Conservation (phyloP, 2,113 vertebrate genomes). For the Channa maculata region DNA sequence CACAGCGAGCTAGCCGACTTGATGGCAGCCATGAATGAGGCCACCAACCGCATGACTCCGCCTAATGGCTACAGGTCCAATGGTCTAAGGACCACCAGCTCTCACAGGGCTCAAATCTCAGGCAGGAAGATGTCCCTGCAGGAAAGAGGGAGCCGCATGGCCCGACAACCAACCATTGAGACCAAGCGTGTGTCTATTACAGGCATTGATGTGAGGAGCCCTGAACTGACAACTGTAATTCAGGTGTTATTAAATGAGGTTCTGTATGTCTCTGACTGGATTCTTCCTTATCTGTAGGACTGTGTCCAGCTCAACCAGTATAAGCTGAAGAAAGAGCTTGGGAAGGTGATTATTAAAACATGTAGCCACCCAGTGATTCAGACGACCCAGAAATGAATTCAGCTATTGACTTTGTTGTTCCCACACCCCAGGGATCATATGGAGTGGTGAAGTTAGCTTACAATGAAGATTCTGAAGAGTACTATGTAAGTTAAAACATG, state of each 20-base stretch:
- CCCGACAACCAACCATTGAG: slow-evolving; percentile 92
- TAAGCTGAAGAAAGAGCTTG: slow-evolving; percentile 92
- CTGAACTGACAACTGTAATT: neutral
- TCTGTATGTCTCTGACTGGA: neutral
- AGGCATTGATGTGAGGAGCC: slow-evolving; percentile 85
- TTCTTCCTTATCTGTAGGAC: slow-evolving; percentile 81
- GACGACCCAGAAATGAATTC: no score
- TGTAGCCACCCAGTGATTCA: neutral
- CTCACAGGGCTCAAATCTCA: slow-evolving; percentile 78
- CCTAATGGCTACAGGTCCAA: slow-evolving; percentile 62
- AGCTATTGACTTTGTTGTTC: slow-evolving; percentile 3
- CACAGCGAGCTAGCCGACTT: slow-evolving; percentile 86
- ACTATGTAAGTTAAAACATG: slow-evolving; percentile 86
- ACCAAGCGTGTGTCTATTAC: slow-evolving; percentile 93
- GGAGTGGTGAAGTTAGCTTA: slow-evolving; percentile 96
- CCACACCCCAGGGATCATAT: slow-evolving; percentile 89
- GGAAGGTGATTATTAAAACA: slow-evolving; percentile 87
- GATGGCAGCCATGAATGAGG: slow-evolving; percentile 87
- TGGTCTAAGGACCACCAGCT: slow-evolving; percentile 49
- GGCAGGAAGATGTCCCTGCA: slow-evolving; percentile 94
- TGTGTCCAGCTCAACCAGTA: slow-evolving; percentile 96
- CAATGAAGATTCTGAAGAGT: slow-evolving; percentile 91
- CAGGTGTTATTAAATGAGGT: neutral
- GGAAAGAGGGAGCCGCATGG: slow-evolving; percentile 85
- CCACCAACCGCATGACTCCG: slow-evolving; percentile 61